These are phyloP conservation scores for Pseudopipra pipra DNA, from an alignment of 2,113 vertebrate species.

Conservation along the genomic window DNA sequence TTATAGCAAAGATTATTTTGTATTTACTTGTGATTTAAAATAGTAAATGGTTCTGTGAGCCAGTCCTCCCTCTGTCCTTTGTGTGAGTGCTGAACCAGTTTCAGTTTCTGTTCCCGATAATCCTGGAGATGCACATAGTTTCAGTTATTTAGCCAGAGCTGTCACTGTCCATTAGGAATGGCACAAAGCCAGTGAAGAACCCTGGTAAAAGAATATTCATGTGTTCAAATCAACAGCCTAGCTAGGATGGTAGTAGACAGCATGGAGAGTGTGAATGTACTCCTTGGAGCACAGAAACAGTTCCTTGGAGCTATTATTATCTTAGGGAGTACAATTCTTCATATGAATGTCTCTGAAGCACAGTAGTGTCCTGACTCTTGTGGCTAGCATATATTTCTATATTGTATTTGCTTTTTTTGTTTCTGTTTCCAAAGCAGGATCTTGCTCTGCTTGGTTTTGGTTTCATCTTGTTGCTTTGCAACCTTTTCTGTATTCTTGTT, in stretches of 20 bases:
- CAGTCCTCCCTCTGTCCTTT: not conserved
- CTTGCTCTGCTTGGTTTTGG: not conserved
- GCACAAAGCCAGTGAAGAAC: not conserved
- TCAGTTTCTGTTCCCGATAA: not conserved
- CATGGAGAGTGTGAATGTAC: not conserved
- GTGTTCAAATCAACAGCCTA: not conserved
- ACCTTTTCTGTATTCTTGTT: not conserved
- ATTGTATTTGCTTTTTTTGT: not conserved
- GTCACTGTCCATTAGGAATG: not conserved
- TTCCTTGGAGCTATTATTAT: not conserved
- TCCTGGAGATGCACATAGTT: not conserved
- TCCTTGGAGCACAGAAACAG: not conserved
- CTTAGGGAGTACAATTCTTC: not conserved
- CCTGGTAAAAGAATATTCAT: not conserved
- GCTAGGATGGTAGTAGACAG: not conserved
- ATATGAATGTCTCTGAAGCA: not conserved
- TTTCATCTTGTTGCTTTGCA: not conserved
- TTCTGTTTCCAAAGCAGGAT: not conserved
- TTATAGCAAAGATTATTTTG: not conserved
- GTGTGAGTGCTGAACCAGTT: not conserved
- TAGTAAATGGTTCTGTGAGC: not conserved
- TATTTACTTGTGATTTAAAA: not conserved
- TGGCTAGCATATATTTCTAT: not conserved
- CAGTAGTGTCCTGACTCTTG: not conserved
- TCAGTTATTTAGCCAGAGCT: not conserved